Conservation (phyloP, 1,140 invertebrate species). For the Lasioglossum baleicum region DNA sequence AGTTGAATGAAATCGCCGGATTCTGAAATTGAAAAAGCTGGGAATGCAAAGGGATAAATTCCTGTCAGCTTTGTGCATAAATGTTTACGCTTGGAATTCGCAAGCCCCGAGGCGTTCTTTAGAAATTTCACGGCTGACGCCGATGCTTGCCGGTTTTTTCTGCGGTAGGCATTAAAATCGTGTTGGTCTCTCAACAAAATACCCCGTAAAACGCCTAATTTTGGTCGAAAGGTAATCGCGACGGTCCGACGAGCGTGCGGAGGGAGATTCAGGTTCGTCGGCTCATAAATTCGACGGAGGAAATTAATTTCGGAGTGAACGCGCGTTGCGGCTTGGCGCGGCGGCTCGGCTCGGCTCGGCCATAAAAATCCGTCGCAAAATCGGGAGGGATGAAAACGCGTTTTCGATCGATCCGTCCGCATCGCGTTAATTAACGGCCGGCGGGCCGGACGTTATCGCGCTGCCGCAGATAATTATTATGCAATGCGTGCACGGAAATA, state of each 20-base stretch:
- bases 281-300: not conserved
- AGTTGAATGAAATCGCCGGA: too few relatives aligned
- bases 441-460: constrained; percentile 31
- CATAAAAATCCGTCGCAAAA: not conserved
- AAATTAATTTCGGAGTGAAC: not conserved
- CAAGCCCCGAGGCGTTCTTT: too few relatives aligned
- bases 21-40: too few relatives aligned
- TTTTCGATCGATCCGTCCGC: constrained; percentile 15
- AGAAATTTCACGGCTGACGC: too few relatives aligned
- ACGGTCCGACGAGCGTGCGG: not conserved
- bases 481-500: constrained; percentile 42
- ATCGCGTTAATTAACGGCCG: constrained; percentile 49
- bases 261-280: not conserved
- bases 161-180: too few relatives aligned
- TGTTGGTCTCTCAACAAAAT: too few relatives aligned
- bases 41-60: too few relatives aligned
- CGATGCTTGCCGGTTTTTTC: too few relatives aligned
- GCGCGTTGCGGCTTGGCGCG: not conserved
- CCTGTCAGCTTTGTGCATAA: too few relatives aligned
- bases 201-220: not conserved
- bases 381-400: constrained; percentile 13
- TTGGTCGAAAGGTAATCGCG: not conserved
- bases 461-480: constrained; percentile 52
- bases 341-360: not conserved
- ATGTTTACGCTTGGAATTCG: too few relatives aligned